These are phyloP conservation scores for Erpobdella octoculata DNA, from an alignment of 2,888 invertebrate genomes.

Conservation along the genomic window DNA sequence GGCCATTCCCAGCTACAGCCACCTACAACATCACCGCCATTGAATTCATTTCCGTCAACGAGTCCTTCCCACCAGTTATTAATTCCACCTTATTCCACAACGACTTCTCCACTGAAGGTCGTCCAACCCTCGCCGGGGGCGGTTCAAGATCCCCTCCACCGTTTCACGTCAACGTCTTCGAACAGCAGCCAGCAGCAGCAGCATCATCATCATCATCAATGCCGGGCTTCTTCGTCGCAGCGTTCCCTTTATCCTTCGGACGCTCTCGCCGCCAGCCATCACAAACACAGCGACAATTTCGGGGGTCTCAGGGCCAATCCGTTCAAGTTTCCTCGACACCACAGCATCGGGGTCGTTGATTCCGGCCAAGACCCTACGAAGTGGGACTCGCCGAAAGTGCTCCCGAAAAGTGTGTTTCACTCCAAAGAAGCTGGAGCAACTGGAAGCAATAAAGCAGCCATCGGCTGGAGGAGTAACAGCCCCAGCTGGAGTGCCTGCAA, in stretches of 20 bases:
- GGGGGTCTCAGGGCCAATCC: neutral
- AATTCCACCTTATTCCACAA: constrained; percentile 45
- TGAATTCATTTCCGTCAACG: no score
- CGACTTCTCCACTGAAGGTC: constrained; percentile 54
- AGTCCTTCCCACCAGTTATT: neutral
- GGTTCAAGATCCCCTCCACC: neutral
- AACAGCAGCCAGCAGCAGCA: neutral
- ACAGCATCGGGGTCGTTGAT: constrained; percentile 8
- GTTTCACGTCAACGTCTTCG: neutral
- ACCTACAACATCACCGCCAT: no score
- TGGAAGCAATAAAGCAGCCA: neutral
- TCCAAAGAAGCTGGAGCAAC: neutral
- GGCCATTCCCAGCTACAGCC: no score
- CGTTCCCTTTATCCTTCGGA: neutral
- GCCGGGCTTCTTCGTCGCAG: neutral
- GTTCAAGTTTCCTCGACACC: constrained; percentile 10
- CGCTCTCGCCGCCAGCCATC: neutral
- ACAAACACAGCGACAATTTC: neutral
- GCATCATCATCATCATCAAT: constrained; percentile 8
- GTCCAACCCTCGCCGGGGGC: constrained; percentile 39
- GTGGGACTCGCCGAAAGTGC: neutral
- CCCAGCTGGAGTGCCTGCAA: neutral
- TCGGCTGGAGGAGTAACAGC: constrained; percentile 7
- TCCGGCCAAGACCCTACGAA: neutral
- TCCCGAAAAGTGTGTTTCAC: neutral